phyloP scores from a whole-genome alignment of 2,888 invertebrate species.

The Dryobota labecula region DNA sequence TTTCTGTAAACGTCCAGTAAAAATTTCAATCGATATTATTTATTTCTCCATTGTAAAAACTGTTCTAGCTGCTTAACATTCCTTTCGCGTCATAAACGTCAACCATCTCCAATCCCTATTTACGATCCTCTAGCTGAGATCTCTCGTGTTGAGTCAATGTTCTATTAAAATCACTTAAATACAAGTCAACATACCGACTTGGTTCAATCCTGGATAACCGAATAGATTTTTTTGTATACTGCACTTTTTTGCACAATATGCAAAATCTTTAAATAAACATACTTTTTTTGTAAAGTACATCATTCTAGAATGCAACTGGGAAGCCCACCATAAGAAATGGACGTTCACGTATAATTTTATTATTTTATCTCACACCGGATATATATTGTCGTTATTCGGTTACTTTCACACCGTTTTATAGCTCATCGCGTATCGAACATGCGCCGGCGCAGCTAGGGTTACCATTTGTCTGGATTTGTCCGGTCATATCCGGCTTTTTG shows the following conservation, averaged over 20 bases:
- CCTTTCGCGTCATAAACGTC: constrained; percentile 2
- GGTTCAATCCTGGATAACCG: background rate
- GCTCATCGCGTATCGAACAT: constrained; percentile 63
- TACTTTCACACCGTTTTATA: constrained; percentile 66
- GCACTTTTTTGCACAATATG: too few relatives aligned
- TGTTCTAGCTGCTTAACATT: constrained; percentile 15
- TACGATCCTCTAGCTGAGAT: background rate
- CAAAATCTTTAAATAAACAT: background rate
- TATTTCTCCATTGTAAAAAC: background rate
- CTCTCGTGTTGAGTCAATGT: background rate
- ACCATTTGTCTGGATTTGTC: background rate
- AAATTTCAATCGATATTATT: too few relatives aligned
- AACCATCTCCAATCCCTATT: constrained; percentile 5
- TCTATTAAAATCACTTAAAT: background rate
- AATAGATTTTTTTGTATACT: background rate
- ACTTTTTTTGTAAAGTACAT: background rate
- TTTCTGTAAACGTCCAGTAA: background rate
- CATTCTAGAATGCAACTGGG: background rate
- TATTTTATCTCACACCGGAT: constrained; percentile 48
- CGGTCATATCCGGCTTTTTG: background rate
- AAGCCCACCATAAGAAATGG: constrained; percentile 21
- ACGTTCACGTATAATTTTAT: constrained; percentile 53
- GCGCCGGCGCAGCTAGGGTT: constrained; percentile 57
- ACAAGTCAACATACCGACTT: background rate
- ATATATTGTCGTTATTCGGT: constrained; percentile 60